Base-by-base conservation (phyloP, 92 coral and sea anemone species). In the Phenganax marumi region DNA sequence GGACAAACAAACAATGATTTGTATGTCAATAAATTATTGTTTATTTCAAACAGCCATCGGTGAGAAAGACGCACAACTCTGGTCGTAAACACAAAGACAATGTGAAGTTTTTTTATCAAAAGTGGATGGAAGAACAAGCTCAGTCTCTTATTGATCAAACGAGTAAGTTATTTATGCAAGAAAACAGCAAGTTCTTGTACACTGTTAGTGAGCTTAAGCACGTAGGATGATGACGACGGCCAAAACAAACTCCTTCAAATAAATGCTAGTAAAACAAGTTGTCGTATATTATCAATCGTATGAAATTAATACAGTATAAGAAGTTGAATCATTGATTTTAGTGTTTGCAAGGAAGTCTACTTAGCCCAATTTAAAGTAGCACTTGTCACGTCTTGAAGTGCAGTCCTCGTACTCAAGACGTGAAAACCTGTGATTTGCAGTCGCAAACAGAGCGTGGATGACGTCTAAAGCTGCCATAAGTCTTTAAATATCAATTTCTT, bases 111-210 rank as follows among this genome's bases (percentile, higher is more conserved):
- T 94, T 90, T 52, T 94, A 94, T 83, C 92, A 92, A 10, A 94
- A 94, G 81, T 94, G 98, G 98, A 94, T 94, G 98, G 98, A 94
- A 86, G 98, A 94, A 87, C 98, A 94, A 72, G 98, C 98, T 12
- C 98, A 94, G 80, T 89, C 91, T 52, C 88, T 94, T 55, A 94
- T 94, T 79, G 98, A 94, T 87, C 98, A 94, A 84, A 94, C 98
- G 89, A 94, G 98, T 94, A 94, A 89, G 97, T 82, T 18, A 2
- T 33, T 33, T 33, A 0, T 33, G 43, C 43, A 0, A 33, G 43
- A 33, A 33, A 33, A 22, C 12, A 50, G 14, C 47, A 56, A 56
- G 63, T 56, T 2, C 17, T 56, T 1, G 3, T 56, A 56, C 63
- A 56, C 11, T 54, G 17, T 17, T 54, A 54, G 60, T 10, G n/a